Conservation (phyloP, 2,113 vertebrate genomes). For the Marcusenius ussheri region DNA sequence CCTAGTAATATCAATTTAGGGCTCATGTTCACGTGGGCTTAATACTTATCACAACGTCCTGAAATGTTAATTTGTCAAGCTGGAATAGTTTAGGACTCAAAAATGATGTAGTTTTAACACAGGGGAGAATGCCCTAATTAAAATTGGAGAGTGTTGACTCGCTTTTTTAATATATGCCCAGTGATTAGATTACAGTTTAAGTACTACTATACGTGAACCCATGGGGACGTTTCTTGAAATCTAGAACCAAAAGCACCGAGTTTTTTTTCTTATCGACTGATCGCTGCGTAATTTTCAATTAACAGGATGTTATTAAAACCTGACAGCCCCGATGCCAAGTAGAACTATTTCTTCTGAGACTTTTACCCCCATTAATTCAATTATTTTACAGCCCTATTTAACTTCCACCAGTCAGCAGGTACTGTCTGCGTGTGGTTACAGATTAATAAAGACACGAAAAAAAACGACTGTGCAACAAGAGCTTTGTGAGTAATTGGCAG, state of each 20-base stretch:
- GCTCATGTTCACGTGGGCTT: constrained; percentile 30
- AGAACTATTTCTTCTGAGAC: constrained; percentile 41
- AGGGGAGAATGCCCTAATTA: constrained; percentile 55
- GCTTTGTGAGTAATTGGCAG: background rate
- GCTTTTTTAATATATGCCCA: constrained; percentile 46
- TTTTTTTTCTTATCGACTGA: constrained; percentile 30
- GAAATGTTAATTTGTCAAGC: constrained; percentile 36
- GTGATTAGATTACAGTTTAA: constrained; percentile 56
- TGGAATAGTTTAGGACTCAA: constrained; percentile 31
- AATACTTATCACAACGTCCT: constrained; percentile 23
- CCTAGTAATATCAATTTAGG: constrained; percentile 27
- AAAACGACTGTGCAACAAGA: background rate
- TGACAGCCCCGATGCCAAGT: constrained; percentile 41
- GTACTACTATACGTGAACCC: constrained; percentile 52
- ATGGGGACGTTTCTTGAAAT: constrained; percentile 42
- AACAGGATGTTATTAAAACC: constrained; percentile 46
- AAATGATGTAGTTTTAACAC: constrained; percentile 40
- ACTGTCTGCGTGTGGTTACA: constrained; percentile 6
- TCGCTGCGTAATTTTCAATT: constrained; percentile 51
- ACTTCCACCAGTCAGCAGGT: constrained; percentile 15
- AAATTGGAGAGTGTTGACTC: constrained; percentile 39
- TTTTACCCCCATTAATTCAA: constrained; percentile 36
- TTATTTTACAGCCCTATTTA: constrained; percentile 25
- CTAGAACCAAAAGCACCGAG: constrained; percentile 29
- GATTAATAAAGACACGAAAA: constrained; percentile 12